Evolutionary conservation across 2,888 invertebrate genomes (phyloP), one percentile per base, ranked within the genome.

Genomic region (Dendrolimus houi): DNA sequence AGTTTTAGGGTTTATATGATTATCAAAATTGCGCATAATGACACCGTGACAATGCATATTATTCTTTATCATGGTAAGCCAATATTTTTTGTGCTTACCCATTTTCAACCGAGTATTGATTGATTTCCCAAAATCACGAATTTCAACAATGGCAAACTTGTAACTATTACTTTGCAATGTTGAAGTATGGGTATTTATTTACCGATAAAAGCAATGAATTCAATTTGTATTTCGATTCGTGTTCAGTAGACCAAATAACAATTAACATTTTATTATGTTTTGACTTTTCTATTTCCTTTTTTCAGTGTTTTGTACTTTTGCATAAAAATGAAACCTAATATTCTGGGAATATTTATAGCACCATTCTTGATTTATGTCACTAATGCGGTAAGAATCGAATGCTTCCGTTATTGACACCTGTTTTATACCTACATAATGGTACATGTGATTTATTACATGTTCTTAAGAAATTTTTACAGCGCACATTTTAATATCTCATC

Each of bases 281-380:
- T 60, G 58, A 65, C 69, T 72, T 76, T 70, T 66, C 64, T 69
- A 65, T 70, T 69, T 69, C 73, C 62, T 71, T 69, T 69, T 61
- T 62, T 62, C 58, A 62, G 62, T 58, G 72, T 77, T 69, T 81
- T 77, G 79, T 72, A 78, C 29, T 29, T 81, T 68, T 60, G 66
- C 54, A 67, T 61, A 75, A 74, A 77, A 72, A 87, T 87, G 86
- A 74, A 73, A 78, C 75, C 81, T 65, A 71, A 74, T 80, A 77
- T 79, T 75, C 72, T 79, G 64, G 79, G 70, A 79, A 68, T 81
- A 69, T 67, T 81, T 68, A 73, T 79, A 63, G 66, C 62, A 70
- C 70, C 69, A 58, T 76, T 60, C 64, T 56, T 70, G 64, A 67
- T 72, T 68, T 66, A 74, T 58, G 68, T 60, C 55, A 75, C 77